Base-by-base conservation (phyloP, 2,888 invertebrate species). In the Hedya salicella region DNA sequence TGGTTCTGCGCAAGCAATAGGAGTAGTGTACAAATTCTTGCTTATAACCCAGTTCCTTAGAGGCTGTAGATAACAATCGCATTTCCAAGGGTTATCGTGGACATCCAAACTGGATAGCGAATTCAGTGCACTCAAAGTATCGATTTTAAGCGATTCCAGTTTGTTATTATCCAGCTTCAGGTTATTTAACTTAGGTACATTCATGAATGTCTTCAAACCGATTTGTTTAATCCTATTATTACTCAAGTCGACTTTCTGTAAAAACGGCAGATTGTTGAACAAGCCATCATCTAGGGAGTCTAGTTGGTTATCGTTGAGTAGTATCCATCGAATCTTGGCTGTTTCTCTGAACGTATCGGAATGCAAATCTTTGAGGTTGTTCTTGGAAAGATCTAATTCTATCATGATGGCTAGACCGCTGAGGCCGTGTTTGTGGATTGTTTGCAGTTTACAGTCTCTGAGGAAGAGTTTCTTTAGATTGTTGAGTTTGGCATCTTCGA, bases 51-150 rank as follows among this genome's bases (percentile, higher is more conserved):
- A 97, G 77, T 96, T 95, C 50, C 97, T 94, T 72, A 98, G 96
- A 16, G 94, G 93, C 77, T 96, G 95, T 61, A 98, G 88, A 70
- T 95, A 94, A 78, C 98, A 98, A 79, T 98, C 97, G 80, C 98
- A 98, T 68, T 95, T 94, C 98, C 98, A 98, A 0, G 96, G 96
- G 81, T 98, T 98, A 69, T 95, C 95, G 70, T 95, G 94, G 0
- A 98, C 91, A 62, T 95, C 95, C 48, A 98, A 89, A 75, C 95
- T 96, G 25, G 94, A 94, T 60, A 98, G 85, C 70, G 94, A 95
- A 1, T 93, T 92, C 60, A 97, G 86, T 36, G 93, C 93, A 63
- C 93, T 92, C 66, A 97, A 94, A 5, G 95, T 94, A 68, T 95
- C 94, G 52, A 94, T 90, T 75, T 93, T 94, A 53, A 97, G 84